A percentile compares a stretch with the other conserved stretches of the same genome.
Evolutionary conservation across 2,797 vertebrate genomes (phyloP).

Genomic region (Clarias fuscus): DNA sequence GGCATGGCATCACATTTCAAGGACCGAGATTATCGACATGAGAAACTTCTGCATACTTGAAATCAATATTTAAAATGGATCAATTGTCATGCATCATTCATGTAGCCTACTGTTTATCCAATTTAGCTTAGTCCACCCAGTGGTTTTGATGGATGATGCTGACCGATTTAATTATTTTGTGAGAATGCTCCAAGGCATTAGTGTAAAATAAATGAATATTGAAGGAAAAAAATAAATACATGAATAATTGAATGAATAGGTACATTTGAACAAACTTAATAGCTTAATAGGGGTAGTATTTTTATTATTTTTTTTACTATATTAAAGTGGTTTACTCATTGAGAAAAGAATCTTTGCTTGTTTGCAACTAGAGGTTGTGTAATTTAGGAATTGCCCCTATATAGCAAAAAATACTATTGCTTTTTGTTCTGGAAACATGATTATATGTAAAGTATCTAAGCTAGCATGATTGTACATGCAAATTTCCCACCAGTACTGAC

Average conservation of each 20-base stretch:
- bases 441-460: too few relatives aligned
- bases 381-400: background rate
- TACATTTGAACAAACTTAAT: background rate
- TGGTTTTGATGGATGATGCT: background rate
- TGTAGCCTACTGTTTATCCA: too few relatives aligned
- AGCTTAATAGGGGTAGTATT: background rate
- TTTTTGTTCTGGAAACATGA: too few relatives aligned
- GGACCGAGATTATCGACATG: background rate
- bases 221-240: background rate
- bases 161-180: too few relatives aligned
- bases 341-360: background rate
- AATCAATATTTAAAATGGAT: background rate
- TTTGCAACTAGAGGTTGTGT: background rate
- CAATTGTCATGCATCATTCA: background rate
- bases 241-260: background rate
- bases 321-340: background rate
- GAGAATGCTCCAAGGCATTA: background rate
- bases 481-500: background rate
- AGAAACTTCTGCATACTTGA: background rate
- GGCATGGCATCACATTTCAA: background rate
- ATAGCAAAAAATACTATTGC: background rate
- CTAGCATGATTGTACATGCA: background rate
- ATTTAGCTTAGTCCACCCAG: background rate
- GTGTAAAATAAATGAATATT: background rate
- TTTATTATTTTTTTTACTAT: too few relatives aligned